Evolutionary conservation across 2,888 invertebrate species (phyloP), one percentile per base, ranked within the genome.

Genomic region (Girardia tigrina): DNA sequence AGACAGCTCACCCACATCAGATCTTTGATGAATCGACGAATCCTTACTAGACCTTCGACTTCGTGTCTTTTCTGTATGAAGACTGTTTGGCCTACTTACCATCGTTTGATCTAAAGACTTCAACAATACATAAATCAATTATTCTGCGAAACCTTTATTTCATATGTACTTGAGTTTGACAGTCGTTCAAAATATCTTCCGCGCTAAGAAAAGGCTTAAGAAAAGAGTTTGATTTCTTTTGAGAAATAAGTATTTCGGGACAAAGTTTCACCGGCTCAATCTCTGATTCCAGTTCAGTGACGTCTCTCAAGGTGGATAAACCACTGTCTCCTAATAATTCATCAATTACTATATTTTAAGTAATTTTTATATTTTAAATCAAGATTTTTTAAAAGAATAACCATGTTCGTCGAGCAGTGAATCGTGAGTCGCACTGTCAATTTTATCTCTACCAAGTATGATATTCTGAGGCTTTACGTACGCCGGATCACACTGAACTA

Each of bases 301-400:
- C 79, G 78, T 85, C 85, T 73, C 83, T 79, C 73, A 85, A 78
- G 0, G 85, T 85, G 1, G 85, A 85, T 75, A 83, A 81, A 26
- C 85, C 85, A 78, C 85, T 85, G 78, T 86, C 85, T 84, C 79
- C 27, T 73, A 26, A 6, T 8, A 72, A 29, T 23, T 36, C 14
- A 29, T 8, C 23, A 14, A 26, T 36, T 28, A 26, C 8, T 23
- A n/a, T n/a, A n/a, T n/a, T 8, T 8, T 23, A 70, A 70, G 26
- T n/a, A 70, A 42, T 14, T 42, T 42, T n/a, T 42, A 20, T 42
- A 42, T 42, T 42, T 14, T n/a, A 42, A 14, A 12, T 42, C n/a
- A 12, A 42, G n/a, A 20, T n/a, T 42, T 42, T n/a, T 42, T 42
- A 14, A 14, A 14, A 42, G 42, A 16, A 8, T 8, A 8, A 36